phyloP scores from a whole-genome alignment of 2,113 vertebrate genomes.

The Heloderma charlesbogerti region DNA sequence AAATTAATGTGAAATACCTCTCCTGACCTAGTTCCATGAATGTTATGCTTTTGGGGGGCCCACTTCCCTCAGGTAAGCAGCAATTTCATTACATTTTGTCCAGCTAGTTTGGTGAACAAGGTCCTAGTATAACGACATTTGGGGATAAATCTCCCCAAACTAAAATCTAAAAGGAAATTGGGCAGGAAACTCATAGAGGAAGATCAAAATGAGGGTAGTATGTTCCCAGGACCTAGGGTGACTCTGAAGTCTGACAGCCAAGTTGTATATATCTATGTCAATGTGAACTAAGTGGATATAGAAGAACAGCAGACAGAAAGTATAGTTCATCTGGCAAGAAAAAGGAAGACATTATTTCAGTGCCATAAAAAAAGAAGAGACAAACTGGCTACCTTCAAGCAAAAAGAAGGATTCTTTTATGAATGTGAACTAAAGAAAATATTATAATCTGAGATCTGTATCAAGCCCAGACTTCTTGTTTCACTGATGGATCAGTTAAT shows the following conservation, averaged over 20 bases:
- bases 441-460: neutral
- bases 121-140: conserved; percentile 49
- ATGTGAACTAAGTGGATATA: conserved; percentile 60
- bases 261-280: conserved; percentile 63
- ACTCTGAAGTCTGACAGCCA: conserved; percentile 70
- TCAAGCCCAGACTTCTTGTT: neutral
- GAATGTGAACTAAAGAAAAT: conserved; percentile 5
- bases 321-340: conserved; percentile 8
- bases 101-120: conserved; percentile 61
- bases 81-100: conserved; percentile 56
- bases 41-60: conserved; percentile 26
- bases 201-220: conserved; percentile 76
- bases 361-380: neutral
- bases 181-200: conserved; percentile 75
- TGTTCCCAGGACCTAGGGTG: conserved; percentile 79
- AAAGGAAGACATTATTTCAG: conserved; percentile 41
- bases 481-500: neutral
- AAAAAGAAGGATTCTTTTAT: conserved; percentile 10
- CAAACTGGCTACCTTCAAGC: neutral
- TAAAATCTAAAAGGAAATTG: conserved; percentile 76
- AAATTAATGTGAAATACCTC: conserved; percentile 52
- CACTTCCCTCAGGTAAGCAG: conserved; percentile 44
- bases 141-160: conserved; percentile 74
- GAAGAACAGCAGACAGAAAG: conserved; percentile 43
- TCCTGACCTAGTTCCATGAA: conserved; percentile 27